Evolutionary conservation across 2,888 invertebrate species (phyloP), one percentile per base, ranked within the genome.

Genomic region (Nomada lathburiana): DNA sequence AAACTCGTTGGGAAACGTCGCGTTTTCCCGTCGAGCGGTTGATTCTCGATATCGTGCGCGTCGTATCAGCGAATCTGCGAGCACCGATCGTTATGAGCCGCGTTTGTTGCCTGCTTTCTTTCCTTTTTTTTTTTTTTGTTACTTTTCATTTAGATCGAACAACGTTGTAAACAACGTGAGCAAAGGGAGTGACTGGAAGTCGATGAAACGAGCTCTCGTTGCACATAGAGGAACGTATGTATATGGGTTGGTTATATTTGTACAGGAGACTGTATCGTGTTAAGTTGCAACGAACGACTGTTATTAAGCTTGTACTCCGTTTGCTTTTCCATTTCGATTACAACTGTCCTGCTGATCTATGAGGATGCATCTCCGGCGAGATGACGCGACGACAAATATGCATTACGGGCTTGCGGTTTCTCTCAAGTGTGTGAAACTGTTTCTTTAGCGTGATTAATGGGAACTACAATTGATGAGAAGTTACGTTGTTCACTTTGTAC

Each of bases 361-460:
- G 50, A 55, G 47, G 44, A 52, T 60, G 42, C 59, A 53, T 5
- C 18, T 47, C 23, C 50, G 10, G n/a, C 44, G 47, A 50, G 42
- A 52, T 47, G 10, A 9, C 36, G 50, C 23, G 20, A 70, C 82
- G 65, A 76, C 68, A 73, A 82, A 65, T 76, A 65, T 72, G 71
- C 76, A 82, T 72, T 52, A 69, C 50, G 26, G 52, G 63, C 55
- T 52, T 10, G 62, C 68, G 62, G 44, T 74, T 77, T 44, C 7
- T 36, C 36, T 7, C 36, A 36, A 36, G n/a, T 36, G 36, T 5
- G 36, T 36, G 36, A 36, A 36, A 36, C 7, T 36, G 36, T 36
- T 5, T 29, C 7, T 29, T 57, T 20, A 57, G 23, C 2, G 23
- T 0, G 26, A 23, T 47, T 47, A 10, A 47, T 47, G 11, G 3